These are phyloP conservation scores for Antheraea assamensis DNA, from an alignment of 2,888 invertebrate genomes.

Conservation along the genomic window DNA sequence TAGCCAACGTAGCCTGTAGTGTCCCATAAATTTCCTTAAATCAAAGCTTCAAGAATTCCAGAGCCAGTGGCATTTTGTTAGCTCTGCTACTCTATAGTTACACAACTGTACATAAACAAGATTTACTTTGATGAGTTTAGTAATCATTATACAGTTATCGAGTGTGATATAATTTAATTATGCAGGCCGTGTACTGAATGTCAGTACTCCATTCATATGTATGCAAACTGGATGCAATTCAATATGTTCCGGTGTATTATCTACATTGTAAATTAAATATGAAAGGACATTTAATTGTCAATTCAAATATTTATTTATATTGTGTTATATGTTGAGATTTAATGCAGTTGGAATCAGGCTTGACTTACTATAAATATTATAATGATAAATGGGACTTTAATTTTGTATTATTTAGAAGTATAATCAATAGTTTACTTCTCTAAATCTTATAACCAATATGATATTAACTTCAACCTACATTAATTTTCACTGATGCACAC, in stretches of 20 bases:
- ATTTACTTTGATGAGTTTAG: constrained; percentile 14
- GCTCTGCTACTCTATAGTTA: too few relatives aligned
- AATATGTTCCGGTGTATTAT: constrained; percentile 50
- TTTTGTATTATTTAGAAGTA: not conserved
- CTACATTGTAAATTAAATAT: constrained; percentile 49
- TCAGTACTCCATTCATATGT: constrained; percentile 52
- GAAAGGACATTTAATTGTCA: constrained; percentile 42
- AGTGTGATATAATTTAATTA: constrained; percentile 56
- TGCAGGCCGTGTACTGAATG: constrained; percentile 66
- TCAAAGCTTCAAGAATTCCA: too few relatives aligned
- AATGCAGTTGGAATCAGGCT: not conserved
- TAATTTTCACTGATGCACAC: too few relatives aligned
- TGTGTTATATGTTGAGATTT: constrained; percentile 10
- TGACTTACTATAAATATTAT: not conserved
- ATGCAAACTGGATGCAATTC: constrained; percentile 41
- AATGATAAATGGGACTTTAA: not conserved
- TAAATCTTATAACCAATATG: not conserved
- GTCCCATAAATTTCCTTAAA: too few relatives aligned
- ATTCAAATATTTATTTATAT: constrained; percentile 36
- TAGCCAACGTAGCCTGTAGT: too few relatives aligned
- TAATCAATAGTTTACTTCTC: not conserved
- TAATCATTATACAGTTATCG: constrained; percentile 34
- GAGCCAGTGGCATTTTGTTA: too few relatives aligned
- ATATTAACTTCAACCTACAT: not conserved
- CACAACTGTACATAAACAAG: too few relatives aligned